phyloP scores from a whole-genome alignment of 2,113 vertebrate species.

The Mixornis gularis region DNA sequence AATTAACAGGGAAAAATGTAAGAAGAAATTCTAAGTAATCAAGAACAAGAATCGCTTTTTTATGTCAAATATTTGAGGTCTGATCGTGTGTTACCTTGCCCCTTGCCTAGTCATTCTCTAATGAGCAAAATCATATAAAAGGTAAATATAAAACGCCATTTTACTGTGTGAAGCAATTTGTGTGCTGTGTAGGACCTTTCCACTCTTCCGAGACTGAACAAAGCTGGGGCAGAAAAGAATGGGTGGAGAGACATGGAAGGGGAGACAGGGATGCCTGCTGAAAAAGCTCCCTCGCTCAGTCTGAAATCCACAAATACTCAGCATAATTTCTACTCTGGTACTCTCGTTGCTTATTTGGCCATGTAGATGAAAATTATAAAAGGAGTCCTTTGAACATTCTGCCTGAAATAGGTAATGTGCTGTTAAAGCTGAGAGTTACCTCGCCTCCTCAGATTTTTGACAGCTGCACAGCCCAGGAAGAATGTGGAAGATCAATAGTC shows the following conservation, averaged over 20 bases:
- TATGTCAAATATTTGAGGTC: not conserved
- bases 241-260: not conserved
- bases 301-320: not conserved
- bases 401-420: not conserved
- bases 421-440: not conserved
- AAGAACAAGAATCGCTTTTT: not conserved
- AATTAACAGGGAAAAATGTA: not conserved
- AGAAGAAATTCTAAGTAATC: not conserved
- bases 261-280: fast-evolving
- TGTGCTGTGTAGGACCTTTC: not conserved
- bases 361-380: not conserved
- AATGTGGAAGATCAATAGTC: not conserved
- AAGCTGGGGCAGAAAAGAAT: not conserved
- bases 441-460: not conserved
- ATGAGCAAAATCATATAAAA: not conserved
- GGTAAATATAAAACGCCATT: not conserved
- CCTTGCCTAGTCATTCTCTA: not conserved
- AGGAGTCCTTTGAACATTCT: not conserved
- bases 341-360: not conserved
- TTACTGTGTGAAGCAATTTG: not conserved
- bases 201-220: not conserved
- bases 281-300: not conserved
- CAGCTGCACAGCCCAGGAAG: not conserved
- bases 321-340: not conserved
- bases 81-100: not conserved